Evolutionary conservation across 2,797 vertebrate species (phyloP).

Genomic region (Myotis daubentonii): DNA sequence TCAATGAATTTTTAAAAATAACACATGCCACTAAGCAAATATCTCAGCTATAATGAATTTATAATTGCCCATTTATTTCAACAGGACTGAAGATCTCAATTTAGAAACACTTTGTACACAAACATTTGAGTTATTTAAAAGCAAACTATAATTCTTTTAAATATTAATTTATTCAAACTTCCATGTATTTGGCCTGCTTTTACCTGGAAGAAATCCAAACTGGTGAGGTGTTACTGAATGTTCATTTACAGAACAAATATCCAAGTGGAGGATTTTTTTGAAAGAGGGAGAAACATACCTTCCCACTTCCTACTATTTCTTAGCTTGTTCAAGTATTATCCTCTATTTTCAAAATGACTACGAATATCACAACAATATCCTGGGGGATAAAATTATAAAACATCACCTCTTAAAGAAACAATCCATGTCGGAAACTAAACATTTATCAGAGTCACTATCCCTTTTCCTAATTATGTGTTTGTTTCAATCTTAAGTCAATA

Average conservation of each 20-base stretch:
- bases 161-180: conserved; percentile 65
- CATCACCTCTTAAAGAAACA: not conserved
- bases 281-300: not conserved
- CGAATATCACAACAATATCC: not conserved
- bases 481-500: not conserved
- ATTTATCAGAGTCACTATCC: not conserved
- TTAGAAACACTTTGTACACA: conserved; percentile 24
- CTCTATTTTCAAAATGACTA: conserved; percentile 21
- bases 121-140: conserved; percentile 58
- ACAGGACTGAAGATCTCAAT: conserved; percentile 18
- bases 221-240: conserved; percentile 45
- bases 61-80: conserved; percentile 45
- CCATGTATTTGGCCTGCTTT: conserved; percentile 49
- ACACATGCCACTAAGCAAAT: conserved; percentile 26
- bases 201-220: conserved; percentile 63
- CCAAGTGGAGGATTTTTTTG: conserved; percentile 43
- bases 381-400: not conserved
- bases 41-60: conserved; percentile 4
- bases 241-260: conserved; percentile 63
- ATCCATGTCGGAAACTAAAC: not conserved
- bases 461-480: not conserved
- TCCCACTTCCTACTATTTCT: not conserved
- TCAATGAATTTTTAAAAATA: conserved; percentile 14
- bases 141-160: conserved; percentile 55
- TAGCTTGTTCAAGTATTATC: not conserved